Base-by-base conservation (phyloP, 2,888 invertebrate genomes). In the Malthinus seriepunctatus region DNA sequence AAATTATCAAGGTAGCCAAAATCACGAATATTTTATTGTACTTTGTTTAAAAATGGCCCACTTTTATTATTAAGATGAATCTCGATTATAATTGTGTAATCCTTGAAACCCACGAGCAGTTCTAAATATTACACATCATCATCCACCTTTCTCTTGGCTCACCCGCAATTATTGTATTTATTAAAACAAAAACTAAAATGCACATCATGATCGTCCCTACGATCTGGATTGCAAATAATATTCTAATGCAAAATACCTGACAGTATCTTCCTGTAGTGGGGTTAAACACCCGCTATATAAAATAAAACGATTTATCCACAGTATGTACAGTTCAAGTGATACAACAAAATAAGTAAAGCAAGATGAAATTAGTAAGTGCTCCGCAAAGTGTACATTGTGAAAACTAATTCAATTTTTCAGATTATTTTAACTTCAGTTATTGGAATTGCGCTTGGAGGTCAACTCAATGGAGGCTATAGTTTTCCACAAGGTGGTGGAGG, bases 81-180 rank as follows among this genome's bases (percentile, higher is more conserved):
- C 52, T 48, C 14, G 11, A 39, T 10, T 32, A 52, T 48, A 48
- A 51, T 58, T 58, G 49, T 15, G 58, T 42, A 58, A 58, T 58
- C 53, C 58, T 57, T 51, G 51, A 49, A 58, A 49, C 53, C 58
- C 53, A 58, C 58, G 37, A 58, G 31, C 48, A 53, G 52, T 58
- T 58, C 52, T 58, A 35, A 35, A 50, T 50, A 56, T 52, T 48
- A 52, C 32, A 46, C 14, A 33, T 39, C 48, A 58, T 59, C 56
- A 52, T 44, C 55, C 56, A 56, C 60, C 60, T 60, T 60, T 60
- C 60, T 56, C 60, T 60, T 48, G 60, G 32, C 60, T 60, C 55
- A 45, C 60, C 60, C 55, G 54, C 55, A 39, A 50, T 39, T 50
- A 34, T 34, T 47, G 23, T 8, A 47, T 46, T 52, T 57, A 51